Conservation (phyloP, 1,140 invertebrate species). For the Scaptomyza montana region DNA sequence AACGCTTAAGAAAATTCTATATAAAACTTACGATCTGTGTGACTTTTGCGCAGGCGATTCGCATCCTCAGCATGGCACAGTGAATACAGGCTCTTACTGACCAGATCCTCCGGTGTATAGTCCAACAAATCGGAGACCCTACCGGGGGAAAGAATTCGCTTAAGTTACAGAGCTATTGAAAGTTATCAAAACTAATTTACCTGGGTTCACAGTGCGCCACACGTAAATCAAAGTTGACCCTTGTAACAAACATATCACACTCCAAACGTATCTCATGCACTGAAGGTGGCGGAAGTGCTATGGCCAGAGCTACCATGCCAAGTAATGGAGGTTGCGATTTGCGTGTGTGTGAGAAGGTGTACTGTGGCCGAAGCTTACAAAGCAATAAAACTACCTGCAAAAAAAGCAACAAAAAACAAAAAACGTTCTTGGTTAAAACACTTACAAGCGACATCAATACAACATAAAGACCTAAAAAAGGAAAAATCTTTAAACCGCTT, state of each 20-base stretch:
- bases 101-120: conserved; percentile 96
- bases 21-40: conserved; percentile 94
- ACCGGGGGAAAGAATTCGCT: not conserved
- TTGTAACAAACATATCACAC: conserved; percentile 98
- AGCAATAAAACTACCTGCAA: conserved; percentile 95
- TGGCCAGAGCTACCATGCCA: conserved; percentile 97
- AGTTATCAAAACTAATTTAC: conserved; percentile 85
- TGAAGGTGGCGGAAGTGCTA: conserved; percentile 96
- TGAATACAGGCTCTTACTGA: conserved; percentile 96
- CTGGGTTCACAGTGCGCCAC: conserved; percentile 98
- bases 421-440: conserved; percentile 18
- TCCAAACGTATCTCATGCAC: conserved; percentile 98
- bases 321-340: conserved; percentile 93
- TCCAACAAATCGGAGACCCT: conserved; percentile 97
- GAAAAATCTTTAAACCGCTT: not conserved
- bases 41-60: conserved; percentile 95
- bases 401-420: conserved; percentile 15
- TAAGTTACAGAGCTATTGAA: conserved; percentile 14
- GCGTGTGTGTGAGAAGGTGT: conserved; percentile 94
- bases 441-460: not conserved
- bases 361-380: conserved; percentile 94
- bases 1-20: not conserved
- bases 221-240: conserved; percentile 97
- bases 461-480: too few relatives aligned
- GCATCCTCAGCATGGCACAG: conserved; percentile 98